phyloP scores from a whole-genome alignment of 2,888 invertebrate species.

The Sycophila texana region DNA sequence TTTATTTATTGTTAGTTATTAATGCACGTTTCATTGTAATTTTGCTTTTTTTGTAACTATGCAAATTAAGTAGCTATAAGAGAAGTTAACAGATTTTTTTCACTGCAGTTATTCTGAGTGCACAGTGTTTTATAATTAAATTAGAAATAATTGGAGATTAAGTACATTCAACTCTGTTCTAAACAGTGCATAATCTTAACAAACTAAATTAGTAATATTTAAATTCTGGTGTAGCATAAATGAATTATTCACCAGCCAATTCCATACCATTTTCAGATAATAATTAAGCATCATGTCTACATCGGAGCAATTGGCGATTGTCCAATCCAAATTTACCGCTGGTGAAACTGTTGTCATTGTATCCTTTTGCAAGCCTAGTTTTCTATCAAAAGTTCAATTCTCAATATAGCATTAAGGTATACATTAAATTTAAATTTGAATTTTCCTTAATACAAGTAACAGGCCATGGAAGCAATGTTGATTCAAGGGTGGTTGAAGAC shows the following conservation, averaged over 20 bases:
- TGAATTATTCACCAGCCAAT: conserved; percentile 2
- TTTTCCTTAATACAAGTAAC: conserved; percentile 63
- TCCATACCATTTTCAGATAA: conserved; percentile 44
- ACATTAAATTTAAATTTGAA: conserved; percentile 21
- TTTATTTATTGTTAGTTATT: not conserved
- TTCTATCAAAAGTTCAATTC: conserved; percentile 34
- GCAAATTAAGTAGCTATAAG: too few species aligned
- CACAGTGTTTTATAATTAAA: conserved; percentile 21
- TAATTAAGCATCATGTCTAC: conserved; percentile 65
- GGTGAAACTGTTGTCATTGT: conserved; percentile 79
- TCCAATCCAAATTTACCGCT: conserved; percentile 79
- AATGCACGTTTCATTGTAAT: too few species aligned
- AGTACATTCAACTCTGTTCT: not conserved
- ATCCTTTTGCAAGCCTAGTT: conserved; percentile 75
- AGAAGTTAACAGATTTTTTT: not conserved
- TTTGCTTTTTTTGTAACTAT: too few species aligned
- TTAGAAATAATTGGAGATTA: conserved; percentile 35
- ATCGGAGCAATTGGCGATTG: conserved; percentile 73
- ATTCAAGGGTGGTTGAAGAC: conserved; percentile 77
- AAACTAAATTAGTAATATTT: conserved; percentile 16
- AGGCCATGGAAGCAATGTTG: conserved; percentile 75
- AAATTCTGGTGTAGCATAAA: not conserved
- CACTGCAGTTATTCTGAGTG: conserved; percentile 10
- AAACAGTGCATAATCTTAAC: not conserved
- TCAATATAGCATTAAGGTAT: conserved; percentile 31